Percentiles rank a stretch among this genome's conserved stretches.
These are phyloP conservation scores for Phrynocephalus vlangalii DNA, from an alignment of 2,797 vertebrate species.

Conservation along the genomic window DNA sequence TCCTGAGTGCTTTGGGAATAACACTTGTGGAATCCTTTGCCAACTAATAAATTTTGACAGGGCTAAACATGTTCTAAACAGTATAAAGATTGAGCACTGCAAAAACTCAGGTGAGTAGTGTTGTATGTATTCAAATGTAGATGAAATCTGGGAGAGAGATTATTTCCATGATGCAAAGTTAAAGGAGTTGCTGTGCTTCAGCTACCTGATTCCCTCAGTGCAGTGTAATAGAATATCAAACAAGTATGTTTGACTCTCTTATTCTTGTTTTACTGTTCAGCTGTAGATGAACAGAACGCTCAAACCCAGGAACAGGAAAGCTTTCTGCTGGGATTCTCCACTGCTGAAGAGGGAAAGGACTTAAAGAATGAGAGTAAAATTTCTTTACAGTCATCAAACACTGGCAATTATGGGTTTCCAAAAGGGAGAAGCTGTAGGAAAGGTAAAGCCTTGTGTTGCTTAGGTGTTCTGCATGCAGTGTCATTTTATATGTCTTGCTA, in stretches of 20 bases:
- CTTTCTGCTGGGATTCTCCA: slow-evolving; percentile 80
- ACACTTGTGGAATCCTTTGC: not conserved
- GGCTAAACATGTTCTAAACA: not conserved
- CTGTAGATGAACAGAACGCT: slow-evolving; percentile 96
- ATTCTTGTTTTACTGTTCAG: slow-evolving; percentile 70
- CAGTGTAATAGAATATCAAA: not conserved
- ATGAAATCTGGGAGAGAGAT: not conserved
- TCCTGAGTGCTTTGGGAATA: not conserved
- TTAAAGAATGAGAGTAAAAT: slow-evolving; percentile 77
- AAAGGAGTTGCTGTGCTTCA: not conserved
- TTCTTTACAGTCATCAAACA: slow-evolving; percentile 79
- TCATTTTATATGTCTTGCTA: not conserved
- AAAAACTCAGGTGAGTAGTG: not conserved
- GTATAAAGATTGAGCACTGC: not conserved
- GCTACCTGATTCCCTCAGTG: not conserved
- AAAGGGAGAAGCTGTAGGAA: slow-evolving; percentile 78
- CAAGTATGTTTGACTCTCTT: slow-evolving; percentile 20
- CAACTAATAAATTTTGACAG: not conserved
- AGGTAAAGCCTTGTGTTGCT: slow-evolving; percentile 73
- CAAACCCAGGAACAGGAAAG: slow-evolving; percentile 88
- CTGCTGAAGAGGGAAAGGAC: slow-evolving; percentile 79
- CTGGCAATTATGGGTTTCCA: slow-evolving; percentile 68
- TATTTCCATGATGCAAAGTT: not conserved
- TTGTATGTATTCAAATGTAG: not conserved
- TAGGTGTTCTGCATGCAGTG: not conserved